These are phyloP conservation scores for Megaptera novaeangliae DNA, from an alignment of 2,113 vertebrate species.

Conservation along the genomic window DNA sequence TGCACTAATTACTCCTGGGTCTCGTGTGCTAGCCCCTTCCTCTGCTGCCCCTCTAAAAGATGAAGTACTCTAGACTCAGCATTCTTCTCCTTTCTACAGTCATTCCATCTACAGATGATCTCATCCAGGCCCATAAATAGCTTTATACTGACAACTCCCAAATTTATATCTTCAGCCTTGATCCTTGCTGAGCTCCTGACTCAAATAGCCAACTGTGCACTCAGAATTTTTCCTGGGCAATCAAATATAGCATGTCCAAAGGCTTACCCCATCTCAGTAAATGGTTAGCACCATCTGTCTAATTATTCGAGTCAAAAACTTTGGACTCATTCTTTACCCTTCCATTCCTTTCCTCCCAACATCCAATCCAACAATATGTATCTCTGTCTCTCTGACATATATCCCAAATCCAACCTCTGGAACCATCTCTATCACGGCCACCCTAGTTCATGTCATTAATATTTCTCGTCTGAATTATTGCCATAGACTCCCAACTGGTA, in stretches of 20 bases:
- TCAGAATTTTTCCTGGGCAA: not conserved
- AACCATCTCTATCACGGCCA: not conserved
- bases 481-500: not conserved
- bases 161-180: conserved; percentile 6
- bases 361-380: not conserved
- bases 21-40: not conserved
- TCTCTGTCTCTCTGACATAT: not conserved
- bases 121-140: conserved; percentile 40
- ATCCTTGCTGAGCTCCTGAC: conserved; percentile 4
- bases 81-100: conserved; percentile 36
- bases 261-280: not conserved
- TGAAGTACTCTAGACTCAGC: not conserved
- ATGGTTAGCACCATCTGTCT: not conserved
- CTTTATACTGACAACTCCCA: conserved; percentile 28
- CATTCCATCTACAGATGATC: conserved; percentile 13
- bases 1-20: not conserved
- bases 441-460: not conserved
- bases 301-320: not conserved
- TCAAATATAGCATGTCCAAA: not conserved
- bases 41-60: not conserved
- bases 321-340: not conserved
- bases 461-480: not conserved
- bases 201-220: not conserved
- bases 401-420: not conserved
- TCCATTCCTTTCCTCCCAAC: not conserved